Evolutionary conservation across 2,888 invertebrate genomes (phyloP).

Genomic region (Xiphydria camelus): DNA sequence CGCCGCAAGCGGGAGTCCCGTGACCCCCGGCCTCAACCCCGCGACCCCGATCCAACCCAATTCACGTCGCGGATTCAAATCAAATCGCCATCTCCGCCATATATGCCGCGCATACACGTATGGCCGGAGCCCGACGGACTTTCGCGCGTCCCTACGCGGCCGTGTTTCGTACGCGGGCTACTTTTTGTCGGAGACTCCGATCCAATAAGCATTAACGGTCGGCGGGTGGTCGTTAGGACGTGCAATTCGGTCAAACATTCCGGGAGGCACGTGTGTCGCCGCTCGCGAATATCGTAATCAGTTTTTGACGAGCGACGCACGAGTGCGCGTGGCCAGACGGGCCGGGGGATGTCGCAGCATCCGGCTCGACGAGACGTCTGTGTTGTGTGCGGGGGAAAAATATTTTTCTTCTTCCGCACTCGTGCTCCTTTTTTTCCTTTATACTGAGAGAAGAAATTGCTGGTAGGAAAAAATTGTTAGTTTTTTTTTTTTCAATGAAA

Average conservation of each 20-base stretch:
- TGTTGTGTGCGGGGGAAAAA: too few species aligned
- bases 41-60: slow-evolving; percentile 6
- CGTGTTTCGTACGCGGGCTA: too few species aligned
- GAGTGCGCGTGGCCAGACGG: neutral
- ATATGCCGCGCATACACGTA: too few species aligned
- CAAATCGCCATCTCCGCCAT: slow-evolving; percentile 25
- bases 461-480: too few species aligned
- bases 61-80: slow-evolving; percentile 30
- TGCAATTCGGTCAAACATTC: neutral
- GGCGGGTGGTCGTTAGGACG: neutral
- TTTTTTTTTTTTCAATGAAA: too few species aligned
- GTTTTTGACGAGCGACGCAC: neutral
- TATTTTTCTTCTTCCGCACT: too few species aligned
- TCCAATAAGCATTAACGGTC: neutral
- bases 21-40: neutral
- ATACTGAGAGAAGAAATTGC: too few species aligned
- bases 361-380: too few species aligned
- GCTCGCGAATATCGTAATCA: neutral
- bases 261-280: slow-evolving; percentile 11
- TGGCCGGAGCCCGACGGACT: neutral
- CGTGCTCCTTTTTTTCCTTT: too few species aligned
- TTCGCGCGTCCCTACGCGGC: neutral
- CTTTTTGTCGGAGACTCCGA: neutral
- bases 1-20: slow-evolving; percentile 8
- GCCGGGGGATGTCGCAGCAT: too few species aligned